Base-by-base conservation (phyloP, 2,888 invertebrate genomes). In the Zaprionus bogoriensis region DNA sequence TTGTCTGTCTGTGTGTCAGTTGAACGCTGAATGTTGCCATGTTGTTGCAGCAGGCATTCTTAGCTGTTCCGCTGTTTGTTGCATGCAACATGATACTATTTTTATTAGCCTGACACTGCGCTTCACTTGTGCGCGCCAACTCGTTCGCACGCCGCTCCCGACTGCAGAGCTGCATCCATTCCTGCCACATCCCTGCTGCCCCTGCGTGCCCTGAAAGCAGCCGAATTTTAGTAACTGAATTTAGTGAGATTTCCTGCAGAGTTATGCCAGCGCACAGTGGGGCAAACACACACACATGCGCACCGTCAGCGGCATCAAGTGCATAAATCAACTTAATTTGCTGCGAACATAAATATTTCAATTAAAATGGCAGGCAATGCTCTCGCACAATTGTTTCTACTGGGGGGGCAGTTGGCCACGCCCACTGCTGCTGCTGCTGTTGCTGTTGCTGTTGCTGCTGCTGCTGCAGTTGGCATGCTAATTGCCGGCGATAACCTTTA, bases 21-120 rank as follows among this genome's bases (percentile, higher is more conserved):
- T 55, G 67, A 55, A 39, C 52, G 42, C 41, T 71, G 48, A 23
- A 5, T 71, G 53, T 41, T 65, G 54, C 48, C 55, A 44, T 60
- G 71, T 57, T 57, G 71, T 58, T n/a, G n/a, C 32, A 32, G 57
- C 67, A 53, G n/a, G 20, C 20, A 22, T 20, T 41, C n/a, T 44
- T 39, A 50, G 14, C 25, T 42, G 44, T 50, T 46, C n/a, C n/a
- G 17, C 44, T 41, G 54, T 30, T 51, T 46, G 47, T 52, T 59
- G 61, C 54, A 42, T 68, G 83, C 77, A 83, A 78, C 80, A 71
- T 83, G 83, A 84, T 83, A 80, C 77, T 77, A 80, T 80, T 80
- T 80, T 74, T 80, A 71, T 71, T 77, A 74, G 74, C 71, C 62
- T 54, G 62, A 61, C 80, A 68, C 64, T 60, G 65, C 47, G 64